Percentiles rank a stretch among this genome's conserved stretches.
These are phyloP conservation scores for Lethenteron camtschaticum DNA, from an alignment of 2,113 vertebrate species.

Conservation along the genomic window DNA sequence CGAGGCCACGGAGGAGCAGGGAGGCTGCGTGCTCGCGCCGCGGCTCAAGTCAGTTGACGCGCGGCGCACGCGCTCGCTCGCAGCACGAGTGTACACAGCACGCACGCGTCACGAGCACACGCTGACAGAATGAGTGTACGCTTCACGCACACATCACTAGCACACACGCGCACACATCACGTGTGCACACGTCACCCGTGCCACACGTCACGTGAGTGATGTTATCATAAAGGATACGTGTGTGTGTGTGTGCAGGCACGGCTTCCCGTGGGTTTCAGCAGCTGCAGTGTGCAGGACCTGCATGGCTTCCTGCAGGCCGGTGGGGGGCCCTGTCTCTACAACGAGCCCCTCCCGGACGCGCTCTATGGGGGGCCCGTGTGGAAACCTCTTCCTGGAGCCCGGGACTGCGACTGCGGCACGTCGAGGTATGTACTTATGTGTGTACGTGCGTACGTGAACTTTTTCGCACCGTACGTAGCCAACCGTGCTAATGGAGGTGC, in stretches of 20 bases:
- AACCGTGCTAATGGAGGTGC: too few relatives aligned
- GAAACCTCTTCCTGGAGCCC: constrained; percentile 46
- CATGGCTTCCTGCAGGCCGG: constrained; percentile 33
- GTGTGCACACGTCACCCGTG: too few relatives aligned
- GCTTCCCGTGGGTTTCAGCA: constrained; percentile 41
- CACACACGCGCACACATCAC: too few relatives aligned
- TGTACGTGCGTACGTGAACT: neutral
- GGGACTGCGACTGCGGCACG: constrained; percentile 61
- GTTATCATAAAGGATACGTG: too few relatives aligned
- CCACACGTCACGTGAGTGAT: too few relatives aligned
- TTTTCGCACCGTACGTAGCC: neutral
- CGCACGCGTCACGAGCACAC: too few relatives aligned
- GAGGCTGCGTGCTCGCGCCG: constrained; percentile 67
- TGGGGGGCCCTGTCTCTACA: constrained; percentile 50
- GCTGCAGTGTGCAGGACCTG: constrained; percentile 50
- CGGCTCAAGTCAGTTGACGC: neutral
- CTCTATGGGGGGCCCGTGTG: constrained; percentile 27
- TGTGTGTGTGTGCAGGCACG: neutral
- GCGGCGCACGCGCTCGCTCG: too few relatives aligned
- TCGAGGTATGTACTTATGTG: constrained; percentile 25
- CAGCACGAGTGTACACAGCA: too few relatives aligned
- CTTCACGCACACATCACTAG: too few relatives aligned
- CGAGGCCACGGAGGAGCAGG: constrained; percentile 30
- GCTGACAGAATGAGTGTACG: too few relatives aligned
- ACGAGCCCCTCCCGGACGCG: constrained; percentile 22